A percentile compares a stretch with the other conserved stretches of the same genome.
These are phyloP conservation scores for Tiphia femorata DNA, from an alignment of 2,888 invertebrate species.

Conservation along the genomic window DNA sequence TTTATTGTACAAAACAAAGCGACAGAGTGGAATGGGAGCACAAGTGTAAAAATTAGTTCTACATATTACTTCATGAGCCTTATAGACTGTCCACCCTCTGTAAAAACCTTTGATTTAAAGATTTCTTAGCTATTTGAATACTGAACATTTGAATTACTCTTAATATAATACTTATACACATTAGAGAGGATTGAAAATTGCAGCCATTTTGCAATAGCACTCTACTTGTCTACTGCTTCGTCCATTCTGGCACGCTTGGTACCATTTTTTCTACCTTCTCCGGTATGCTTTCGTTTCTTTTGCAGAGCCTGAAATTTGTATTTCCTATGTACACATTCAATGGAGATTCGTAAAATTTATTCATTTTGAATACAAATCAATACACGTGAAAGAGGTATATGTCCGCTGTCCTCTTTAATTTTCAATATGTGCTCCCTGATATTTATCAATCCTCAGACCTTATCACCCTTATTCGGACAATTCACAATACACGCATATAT, in stretches of 20 bases:
- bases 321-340: constrained; percentile 55
- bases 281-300: constrained; percentile 67
- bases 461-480: no score
- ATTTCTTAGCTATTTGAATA: constrained; percentile 6
- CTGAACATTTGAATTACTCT: constrained; percentile 29
- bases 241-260: constrained; percentile 67
- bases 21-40: constrained; percentile 33
- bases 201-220: constrained; percentile 42
- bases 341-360: no score
- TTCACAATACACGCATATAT: no score
- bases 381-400: no score
- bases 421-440: no score
- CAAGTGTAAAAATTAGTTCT: no score
- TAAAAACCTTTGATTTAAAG: not conserved
- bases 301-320: constrained; percentile 66
- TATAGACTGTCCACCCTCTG: no score
- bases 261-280: constrained; percentile 68
- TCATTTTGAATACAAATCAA: no score
- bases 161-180: constrained; percentile 23
- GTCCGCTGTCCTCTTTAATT: no score
- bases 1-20: constrained; percentile 58
- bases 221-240: constrained; percentile 67
- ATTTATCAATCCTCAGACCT: no score
- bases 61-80: not conserved
- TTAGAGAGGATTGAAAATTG: constrained; percentile 26